Percentiles rank a stretch among this genome's conserved stretches.
These are phyloP conservation scores for Matsumurasca onukii DNA, from an alignment of 1,140 invertebrate genomes.

Conservation along the genomic window DNA sequence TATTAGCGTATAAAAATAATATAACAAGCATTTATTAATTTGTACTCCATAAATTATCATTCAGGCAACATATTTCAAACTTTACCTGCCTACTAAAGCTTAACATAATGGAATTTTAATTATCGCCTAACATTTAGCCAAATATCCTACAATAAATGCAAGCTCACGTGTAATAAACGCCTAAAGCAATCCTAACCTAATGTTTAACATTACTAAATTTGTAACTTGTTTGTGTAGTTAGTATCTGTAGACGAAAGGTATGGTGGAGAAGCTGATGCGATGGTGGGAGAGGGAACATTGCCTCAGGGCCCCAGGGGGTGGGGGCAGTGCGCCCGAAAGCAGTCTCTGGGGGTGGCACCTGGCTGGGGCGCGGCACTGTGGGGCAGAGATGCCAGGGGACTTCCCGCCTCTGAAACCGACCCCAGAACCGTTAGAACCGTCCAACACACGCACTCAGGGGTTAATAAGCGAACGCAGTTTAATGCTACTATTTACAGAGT, in stretches of 20 bases:
- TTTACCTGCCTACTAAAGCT: too few species aligned
- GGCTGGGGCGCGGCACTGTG: conserved; percentile 75
- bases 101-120: too few species aligned
- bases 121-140: too few species aligned
- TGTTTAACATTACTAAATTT: too few species aligned
- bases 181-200: too few species aligned
- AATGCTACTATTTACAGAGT: too few species aligned
- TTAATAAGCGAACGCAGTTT: neutral
- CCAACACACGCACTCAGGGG: neutral
- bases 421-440: conserved; percentile 4
- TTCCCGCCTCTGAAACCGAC: conserved; percentile 61
- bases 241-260: conserved; percentile 24
- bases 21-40: too few species aligned
- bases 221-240: neutral
- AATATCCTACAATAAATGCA: too few species aligned
- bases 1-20: too few species aligned
- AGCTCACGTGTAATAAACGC: too few species aligned
- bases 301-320: conserved; percentile 26
- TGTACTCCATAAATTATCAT: too few species aligned
- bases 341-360: conserved; percentile 76
- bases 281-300: conserved; percentile 35
- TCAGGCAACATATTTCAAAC: too few species aligned
- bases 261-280: conserved; percentile 37
- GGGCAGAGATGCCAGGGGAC: conserved; percentile 85
- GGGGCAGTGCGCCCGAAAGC: conserved; percentile 63